phyloP scores from a whole-genome alignment of 1,140 invertebrate species.

The Physella acuta region DNA sequence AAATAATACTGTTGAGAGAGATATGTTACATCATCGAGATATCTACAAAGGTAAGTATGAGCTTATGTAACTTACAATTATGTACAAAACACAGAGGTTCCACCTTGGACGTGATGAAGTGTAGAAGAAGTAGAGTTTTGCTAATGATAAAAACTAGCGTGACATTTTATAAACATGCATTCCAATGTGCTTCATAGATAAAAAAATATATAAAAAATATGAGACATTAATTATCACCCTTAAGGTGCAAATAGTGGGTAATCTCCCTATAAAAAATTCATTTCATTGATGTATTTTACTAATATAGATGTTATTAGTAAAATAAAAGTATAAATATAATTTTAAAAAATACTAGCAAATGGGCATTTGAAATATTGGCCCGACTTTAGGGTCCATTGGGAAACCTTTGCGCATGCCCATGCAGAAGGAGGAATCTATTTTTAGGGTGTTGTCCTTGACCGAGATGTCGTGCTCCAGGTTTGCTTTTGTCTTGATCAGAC shows the following conservation, averaged over 20 bases:
- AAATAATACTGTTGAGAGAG: too few species aligned
- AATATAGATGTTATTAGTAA: neutral
- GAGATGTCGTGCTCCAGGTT: conserved; percentile 84
- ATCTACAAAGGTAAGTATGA: too few species aligned
- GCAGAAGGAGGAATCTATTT: conserved; percentile 90
- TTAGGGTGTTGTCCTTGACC: conserved; percentile 84
- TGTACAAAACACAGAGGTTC: too few species aligned
- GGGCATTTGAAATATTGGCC: conserved; percentile 60
- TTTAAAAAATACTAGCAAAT: conserved; percentile 43
- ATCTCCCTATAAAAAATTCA: neutral
- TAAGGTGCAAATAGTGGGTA: neutral
- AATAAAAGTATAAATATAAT: neutral
- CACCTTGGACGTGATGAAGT: too few species aligned
- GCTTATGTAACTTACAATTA: too few species aligned
- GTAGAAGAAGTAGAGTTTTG: too few species aligned
- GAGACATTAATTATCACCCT: neutral
- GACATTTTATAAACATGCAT: too few species aligned
- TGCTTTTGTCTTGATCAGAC: conserved; percentile 78
- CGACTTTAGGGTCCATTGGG: conserved; percentile 60
- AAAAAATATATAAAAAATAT: too few species aligned
- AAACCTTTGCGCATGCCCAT: conserved; percentile 83
- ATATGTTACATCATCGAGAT: too few species aligned
- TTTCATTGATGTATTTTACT: neutral
- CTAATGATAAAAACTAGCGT: too few species aligned
- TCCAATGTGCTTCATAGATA: too few species aligned